Conservation (phyloP, 2,113 vertebrate genomes). For the Rhipidura dahli region DNA sequence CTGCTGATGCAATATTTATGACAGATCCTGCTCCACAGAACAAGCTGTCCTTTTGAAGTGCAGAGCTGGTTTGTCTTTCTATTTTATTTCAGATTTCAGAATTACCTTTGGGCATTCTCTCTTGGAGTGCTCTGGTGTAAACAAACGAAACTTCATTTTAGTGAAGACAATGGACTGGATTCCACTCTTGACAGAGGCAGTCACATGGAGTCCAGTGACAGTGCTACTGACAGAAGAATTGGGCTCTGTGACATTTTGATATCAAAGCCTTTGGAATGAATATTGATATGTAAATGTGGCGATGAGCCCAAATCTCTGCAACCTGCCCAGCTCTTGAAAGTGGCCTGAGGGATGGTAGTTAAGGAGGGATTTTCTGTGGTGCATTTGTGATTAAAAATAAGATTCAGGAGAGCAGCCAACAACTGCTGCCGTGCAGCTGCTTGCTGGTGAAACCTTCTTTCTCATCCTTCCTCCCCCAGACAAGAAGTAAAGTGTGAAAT, state of each 20-base stretch:
- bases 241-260: background rate
- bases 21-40: background rate
- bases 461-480: background rate
- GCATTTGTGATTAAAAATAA: background rate
- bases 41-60: background rate
- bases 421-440: constrained; percentile 30
- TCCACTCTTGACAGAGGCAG: background rate
- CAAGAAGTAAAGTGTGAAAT: background rate
- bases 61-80: background rate
- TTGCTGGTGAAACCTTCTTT: background rate
- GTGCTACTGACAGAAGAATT: background rate
- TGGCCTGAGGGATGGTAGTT: background rate
- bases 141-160: background rate
- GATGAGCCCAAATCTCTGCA: background rate
- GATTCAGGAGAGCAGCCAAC: background rate
- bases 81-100: constrained; percentile 3
- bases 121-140: background rate
- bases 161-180: background rate
- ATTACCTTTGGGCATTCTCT: constrained; percentile 25
- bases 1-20: background rate
- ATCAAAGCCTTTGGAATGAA: background rate
- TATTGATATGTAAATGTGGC: background rate
- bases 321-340: background rate
- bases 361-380: background rate
- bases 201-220: background rate